Base-by-base conservation (phyloP, 2,113 vertebrate genomes). In the Crotalus horridus region DNA sequence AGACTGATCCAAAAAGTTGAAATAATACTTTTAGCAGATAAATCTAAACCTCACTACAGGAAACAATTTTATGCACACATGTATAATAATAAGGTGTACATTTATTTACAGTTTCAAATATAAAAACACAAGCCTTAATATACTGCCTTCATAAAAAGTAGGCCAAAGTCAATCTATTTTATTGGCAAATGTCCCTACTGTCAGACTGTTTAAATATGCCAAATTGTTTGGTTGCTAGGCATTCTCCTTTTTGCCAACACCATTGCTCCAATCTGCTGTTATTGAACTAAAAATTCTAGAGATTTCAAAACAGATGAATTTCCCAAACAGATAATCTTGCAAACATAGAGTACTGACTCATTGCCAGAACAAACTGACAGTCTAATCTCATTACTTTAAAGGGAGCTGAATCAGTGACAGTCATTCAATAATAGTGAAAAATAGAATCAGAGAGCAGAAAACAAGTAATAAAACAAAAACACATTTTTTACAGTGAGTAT, bases 251-350 rank as follows among this genome's bases (percentile, higher is more conserved):
- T 61, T 88, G 88, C 56, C 81, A 55, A 39, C 54, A 48, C 39
- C 90, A 92, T 95, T 95, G 23, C 81, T 89, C 13, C 51, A 94
- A 93, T 64, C 1, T 69, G 15, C 39, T 94, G 46, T 39, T 33
- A 53, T 26, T 46, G 53, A 81, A 53, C 89, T 91, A 94, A 90
- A 95, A 90, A 90, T 89, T 56, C 92, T 10, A 51, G 10, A 90
- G 7, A 10, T 23, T 93, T 96, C 92, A 92, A 85, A 96, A 58
- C 96, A 94, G 85, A 95, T 93, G 0, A 92, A 95, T 96, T 96
- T 93, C 64, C 69, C 95, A 51, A 95, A 95, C 6, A 93, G 3
- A 51, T 92, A 46, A 93, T 59, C 87, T 92, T 91, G 69, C 9
- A 94, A 33, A 90, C 39, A 59, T 11, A 88, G 90, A n/a, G 7